A percentile compares a stretch with the other conserved stretches of the same genome.
Conservation (phyloP, 2,888 invertebrate species). For the Taenaris catops region DNA sequence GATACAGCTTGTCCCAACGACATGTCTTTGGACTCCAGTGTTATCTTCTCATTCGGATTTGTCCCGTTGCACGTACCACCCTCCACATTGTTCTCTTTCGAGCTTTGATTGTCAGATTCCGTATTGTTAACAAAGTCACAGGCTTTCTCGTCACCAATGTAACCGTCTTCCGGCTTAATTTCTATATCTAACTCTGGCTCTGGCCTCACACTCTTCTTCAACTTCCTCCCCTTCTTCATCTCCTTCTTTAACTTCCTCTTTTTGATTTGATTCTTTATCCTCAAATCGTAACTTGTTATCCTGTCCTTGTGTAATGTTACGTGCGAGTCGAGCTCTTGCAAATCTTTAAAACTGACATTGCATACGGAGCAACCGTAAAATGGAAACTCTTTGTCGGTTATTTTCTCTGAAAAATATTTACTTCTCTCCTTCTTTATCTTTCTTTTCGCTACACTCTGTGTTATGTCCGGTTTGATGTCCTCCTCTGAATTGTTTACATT, state of each 20-base stretch:
- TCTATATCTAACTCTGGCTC: slow-evolving; percentile 38
- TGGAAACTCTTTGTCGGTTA: slow-evolving; percentile 49
- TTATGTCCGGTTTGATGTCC: slow-evolving; percentile 32
- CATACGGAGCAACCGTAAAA: slow-evolving; percentile 66
- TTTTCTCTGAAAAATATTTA: slow-evolving; percentile 57
- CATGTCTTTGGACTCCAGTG: slow-evolving; percentile 1
- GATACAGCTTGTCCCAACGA: not conserved
- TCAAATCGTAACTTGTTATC: slow-evolving; percentile 59
- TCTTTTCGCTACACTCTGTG: slow-evolving; percentile 25
- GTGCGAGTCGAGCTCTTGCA: slow-evolving; percentile 54
- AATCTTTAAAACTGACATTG: slow-evolving; percentile 44
- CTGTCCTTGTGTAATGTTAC: slow-evolving; percentile 56
- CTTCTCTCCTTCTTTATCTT: slow-evolving; percentile 38
- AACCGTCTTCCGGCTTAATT: slow-evolving; percentile 66
- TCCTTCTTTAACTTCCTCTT: slow-evolving; percentile 51
- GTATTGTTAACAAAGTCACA: slow-evolving; percentile 30
- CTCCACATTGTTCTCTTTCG: slow-evolving; percentile 22
- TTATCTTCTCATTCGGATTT: not conserved
- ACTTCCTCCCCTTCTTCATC: slow-evolving; percentile 44
- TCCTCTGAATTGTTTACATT: slow-evolving; percentile 20
- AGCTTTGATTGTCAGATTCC: slow-evolving; percentile 22
- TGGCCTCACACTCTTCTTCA: slow-evolving; percentile 36
- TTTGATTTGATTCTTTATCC: slow-evolving; percentile 50
- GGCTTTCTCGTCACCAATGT: slow-evolving; percentile 55
- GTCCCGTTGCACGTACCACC: slow-evolving; percentile 2